These are phyloP conservation scores for Hyaena hyaena DNA, from an alignment of 2,113 vertebrate species.

Conservation along the genomic window DNA sequence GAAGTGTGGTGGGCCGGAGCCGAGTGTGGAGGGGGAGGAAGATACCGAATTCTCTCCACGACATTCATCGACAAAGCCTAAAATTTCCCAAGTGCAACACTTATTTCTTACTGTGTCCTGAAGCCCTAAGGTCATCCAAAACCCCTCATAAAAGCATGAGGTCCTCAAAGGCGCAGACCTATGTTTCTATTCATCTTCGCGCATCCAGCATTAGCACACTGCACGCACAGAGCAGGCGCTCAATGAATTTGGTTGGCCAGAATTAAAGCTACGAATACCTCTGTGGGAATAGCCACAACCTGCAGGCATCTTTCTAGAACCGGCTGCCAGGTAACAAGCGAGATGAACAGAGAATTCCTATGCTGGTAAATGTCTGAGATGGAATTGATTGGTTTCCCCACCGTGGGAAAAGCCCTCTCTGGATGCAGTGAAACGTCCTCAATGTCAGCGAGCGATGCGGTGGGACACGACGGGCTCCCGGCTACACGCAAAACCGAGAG, in stretches of 20 bases:
- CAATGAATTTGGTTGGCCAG: constrained; percentile 47
- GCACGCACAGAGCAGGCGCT: constrained; percentile 4
- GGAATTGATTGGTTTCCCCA: background rate
- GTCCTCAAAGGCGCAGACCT: constrained; percentile 8
- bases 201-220: background rate
- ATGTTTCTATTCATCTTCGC: constrained; percentile 24
- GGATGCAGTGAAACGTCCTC: accelerated
- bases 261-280: constrained; percentile 33
- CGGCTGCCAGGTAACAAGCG: constrained; percentile 32
- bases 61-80: background rate
- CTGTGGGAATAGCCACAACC: constrained; percentile 4
- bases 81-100: background rate
- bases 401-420: background rate
- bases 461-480: background rate
- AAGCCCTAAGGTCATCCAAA: background rate
- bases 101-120: background rate
- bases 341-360: constrained; percentile 32
- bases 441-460: accelerated
- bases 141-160: background rate
- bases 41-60: background rate
- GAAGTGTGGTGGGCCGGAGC: background rate
- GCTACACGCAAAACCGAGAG: accelerated
- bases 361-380: background rate
- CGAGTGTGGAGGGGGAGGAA: background rate
- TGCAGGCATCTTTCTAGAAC: constrained; percentile 40